Evolutionary conservation across 2,113 vertebrate species (phyloP).

Genomic region (Salvelinus fontinalis): DNA sequence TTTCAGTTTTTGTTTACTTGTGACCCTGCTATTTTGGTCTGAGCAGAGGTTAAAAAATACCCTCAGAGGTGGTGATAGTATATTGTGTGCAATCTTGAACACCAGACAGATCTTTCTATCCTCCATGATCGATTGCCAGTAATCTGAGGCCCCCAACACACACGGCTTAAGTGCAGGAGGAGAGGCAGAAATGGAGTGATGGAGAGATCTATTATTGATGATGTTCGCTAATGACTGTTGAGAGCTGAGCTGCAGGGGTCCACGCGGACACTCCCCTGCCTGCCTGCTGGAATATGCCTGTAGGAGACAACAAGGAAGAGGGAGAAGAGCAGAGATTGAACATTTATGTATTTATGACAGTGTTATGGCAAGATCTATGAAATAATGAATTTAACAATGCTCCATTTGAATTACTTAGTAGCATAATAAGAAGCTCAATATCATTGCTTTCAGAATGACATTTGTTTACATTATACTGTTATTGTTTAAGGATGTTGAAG

Average conservation of each 20-base stretch:
- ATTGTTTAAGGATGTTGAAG: neutral
- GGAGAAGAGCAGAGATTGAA: neutral
- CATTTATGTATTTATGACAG: neutral
- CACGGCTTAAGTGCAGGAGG: slow-evolving; percentile 71
- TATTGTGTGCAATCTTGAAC: no score
- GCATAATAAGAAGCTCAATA: no score
- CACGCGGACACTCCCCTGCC: slow-evolving; percentile 34
- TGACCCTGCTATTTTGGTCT: no score
- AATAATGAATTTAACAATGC: neutral
- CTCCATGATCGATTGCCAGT: slow-evolving; percentile 69
- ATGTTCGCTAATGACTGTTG: slow-evolving; percentile 73
- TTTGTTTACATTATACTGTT: neutral
- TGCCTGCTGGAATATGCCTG: neutral
- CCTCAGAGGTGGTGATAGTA: no score
- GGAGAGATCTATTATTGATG: slow-evolving; percentile 80
- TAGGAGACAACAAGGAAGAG: neutral
- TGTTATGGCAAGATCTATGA: neutral
- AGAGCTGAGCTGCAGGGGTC: slow-evolving; percentile 67
- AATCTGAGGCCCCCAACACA: slow-evolving; percentile 67
- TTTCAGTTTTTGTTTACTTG: no score
- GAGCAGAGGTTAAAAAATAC: no score
- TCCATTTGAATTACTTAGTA: no score
- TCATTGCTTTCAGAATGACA: no score
- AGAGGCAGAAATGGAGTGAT: slow-evolving; percentile 64
- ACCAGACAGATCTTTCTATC: neutral